Conservation (phyloP, 1,140 invertebrate genomes). For the Ephestia elutella region DNA sequence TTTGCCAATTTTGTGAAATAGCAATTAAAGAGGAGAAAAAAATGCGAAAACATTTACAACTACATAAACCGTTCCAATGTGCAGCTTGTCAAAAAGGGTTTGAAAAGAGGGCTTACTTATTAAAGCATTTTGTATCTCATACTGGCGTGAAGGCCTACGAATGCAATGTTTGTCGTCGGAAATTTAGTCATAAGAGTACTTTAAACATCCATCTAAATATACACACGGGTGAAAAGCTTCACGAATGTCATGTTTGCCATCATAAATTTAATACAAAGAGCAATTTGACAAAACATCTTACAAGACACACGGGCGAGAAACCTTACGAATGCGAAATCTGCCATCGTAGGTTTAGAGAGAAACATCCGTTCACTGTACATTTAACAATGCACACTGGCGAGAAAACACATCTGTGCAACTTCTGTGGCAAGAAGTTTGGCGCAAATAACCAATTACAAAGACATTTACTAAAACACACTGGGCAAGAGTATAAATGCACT, state of each 20-base stretch:
- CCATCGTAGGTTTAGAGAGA: background rate
- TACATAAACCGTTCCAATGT: background rate
- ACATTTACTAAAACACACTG: background rate
- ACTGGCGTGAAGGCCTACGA: background rate
- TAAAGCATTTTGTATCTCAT: background rate
- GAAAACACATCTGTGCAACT: background rate
- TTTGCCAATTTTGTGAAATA: background rate
- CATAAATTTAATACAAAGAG: background rate
- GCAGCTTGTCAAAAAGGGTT: background rate
- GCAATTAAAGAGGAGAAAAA: background rate
- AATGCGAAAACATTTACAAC: background rate
- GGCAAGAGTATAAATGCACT: conserved; percentile 65
- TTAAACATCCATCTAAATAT: background rate
- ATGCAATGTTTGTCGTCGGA: background rate
- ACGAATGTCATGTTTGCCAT: conserved; percentile 1
- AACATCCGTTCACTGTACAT: conserved; percentile 1
- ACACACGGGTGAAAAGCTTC: conserved; percentile 2
- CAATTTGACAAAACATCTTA: background rate
- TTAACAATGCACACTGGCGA: background rate
- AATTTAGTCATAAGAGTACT: conserved; percentile 3
- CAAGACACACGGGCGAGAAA: conserved; percentile 37
- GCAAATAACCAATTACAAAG: background rate
- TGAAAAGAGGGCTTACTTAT: background rate
- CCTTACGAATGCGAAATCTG: conserved; percentile 60
- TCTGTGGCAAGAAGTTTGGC: background rate